These are phyloP conservation scores for Platorchestia sp. DNA, from an alignment of 1,140 invertebrate species.

Conservation along the genomic window DNA sequence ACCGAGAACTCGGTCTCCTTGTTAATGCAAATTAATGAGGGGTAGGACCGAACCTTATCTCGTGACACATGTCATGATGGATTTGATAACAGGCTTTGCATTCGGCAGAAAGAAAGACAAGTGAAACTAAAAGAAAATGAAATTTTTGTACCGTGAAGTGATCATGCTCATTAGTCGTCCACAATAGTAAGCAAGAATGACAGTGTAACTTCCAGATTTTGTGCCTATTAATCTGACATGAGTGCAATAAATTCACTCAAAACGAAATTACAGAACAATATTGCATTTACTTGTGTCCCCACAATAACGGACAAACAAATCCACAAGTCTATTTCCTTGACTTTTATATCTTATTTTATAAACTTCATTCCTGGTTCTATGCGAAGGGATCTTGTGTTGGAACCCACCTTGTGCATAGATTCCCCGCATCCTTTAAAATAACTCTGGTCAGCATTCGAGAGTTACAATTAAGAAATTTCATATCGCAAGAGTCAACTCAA, in stretches of 20 bases:
- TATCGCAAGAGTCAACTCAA: not conserved
- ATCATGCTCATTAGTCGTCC: not conserved
- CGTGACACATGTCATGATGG: not conserved
- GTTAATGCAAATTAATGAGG: too few relatives aligned
- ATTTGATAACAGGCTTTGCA: not conserved
- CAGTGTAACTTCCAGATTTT: not conserved
- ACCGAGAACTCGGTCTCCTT: too few relatives aligned
- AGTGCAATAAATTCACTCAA: not conserved
- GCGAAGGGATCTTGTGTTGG: too few relatives aligned
- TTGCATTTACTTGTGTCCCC: not conserved
- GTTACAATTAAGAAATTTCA: not conserved
- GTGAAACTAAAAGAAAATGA: not conserved
- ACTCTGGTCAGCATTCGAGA: not conserved
- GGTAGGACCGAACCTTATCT: too few relatives aligned
- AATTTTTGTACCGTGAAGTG: not conserved
- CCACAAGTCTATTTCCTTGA: too few relatives aligned
- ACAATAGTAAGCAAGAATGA: not conserved
- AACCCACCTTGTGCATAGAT: too few relatives aligned
- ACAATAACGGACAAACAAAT: not conserved
- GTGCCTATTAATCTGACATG: not conserved
- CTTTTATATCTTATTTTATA: too few relatives aligned
- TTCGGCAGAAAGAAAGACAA: not conserved
- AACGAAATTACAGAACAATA: not conserved
- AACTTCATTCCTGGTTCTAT: too few relatives aligned
- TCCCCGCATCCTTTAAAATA: too few relatives aligned